A percentile compares a stretch with the other conserved stretches of the same genome.
phyloP scores from a whole-genome alignment of 1,140 invertebrate species.

The Trichogramma pretiosum region DNA sequence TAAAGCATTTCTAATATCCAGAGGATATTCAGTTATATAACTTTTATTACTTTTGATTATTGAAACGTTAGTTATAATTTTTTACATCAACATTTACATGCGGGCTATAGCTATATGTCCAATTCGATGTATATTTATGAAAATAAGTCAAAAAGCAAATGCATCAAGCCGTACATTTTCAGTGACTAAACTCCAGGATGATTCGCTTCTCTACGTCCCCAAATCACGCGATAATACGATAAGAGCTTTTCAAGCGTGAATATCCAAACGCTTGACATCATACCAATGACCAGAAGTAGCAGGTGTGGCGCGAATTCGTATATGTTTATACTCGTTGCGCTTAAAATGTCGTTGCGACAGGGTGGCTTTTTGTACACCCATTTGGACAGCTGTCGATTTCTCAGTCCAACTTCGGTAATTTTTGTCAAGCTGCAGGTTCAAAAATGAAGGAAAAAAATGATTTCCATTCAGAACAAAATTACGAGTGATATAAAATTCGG shows the following conservation, averaged over 20 bases:
- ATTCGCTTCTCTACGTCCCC: no score
- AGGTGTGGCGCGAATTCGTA: not conserved
- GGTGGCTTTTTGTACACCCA: not conserved
- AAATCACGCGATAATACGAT: no score
- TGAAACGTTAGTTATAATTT: not conserved
- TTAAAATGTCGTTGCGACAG: not conserved
- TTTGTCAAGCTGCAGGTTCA: not conserved
- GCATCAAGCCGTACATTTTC: not conserved
- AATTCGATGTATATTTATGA: not conserved
- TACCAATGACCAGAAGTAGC: not conserved
- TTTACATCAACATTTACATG: not conserved
- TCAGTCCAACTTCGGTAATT: not conserved
- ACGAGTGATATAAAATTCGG: slow-evolving; percentile 12
- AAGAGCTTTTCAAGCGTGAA: not conserved
- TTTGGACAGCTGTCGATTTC: not conserved
- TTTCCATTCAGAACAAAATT: no score
- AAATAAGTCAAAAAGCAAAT: not conserved
- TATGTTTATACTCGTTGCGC: not conserved
- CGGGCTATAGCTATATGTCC: not conserved
- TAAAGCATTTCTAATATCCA: no score
- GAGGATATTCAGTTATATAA: not conserved
- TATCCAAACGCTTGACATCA: not conserved
- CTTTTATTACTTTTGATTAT: not conserved
- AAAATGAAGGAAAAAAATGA: not conserved
- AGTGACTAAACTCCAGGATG: no score